Evolutionary conservation across 2,888 invertebrate genomes (phyloP), one percentile per base, ranked within the genome.

Genomic region (Arge pagana): DNA sequence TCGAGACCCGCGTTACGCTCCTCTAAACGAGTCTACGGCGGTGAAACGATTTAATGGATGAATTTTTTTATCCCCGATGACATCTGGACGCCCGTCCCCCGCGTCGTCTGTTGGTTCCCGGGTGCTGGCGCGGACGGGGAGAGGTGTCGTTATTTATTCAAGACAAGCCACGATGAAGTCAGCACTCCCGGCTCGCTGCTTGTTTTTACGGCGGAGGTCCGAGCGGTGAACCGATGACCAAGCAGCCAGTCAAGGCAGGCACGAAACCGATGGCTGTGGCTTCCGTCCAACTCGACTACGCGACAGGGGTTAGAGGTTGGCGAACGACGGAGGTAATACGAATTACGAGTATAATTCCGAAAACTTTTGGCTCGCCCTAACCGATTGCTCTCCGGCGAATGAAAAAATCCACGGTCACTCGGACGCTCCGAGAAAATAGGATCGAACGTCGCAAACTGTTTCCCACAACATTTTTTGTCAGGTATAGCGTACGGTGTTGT

Each of bases 131-230:
- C 49, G 28, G 13, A 5, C 41, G 31, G 19, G 21, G 6, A 40
- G 40, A 31, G 40, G 30, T 23, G 13, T 51, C 41, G 41, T 51
- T 51, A 43, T 51, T 51, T 51, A 51, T 51, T 51, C 50, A 51
- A 51, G 50, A n/a, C 42, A 35, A 42, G 41, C 8, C 41, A 33
- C 35, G 43, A 51, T 42, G 42, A 51, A 51, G 50, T 51, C 50
- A 51, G 50, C 43, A 43, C 50, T 39, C 24, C 36, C 30, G 31
- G 30, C 50, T 2, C 49, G 23, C 51, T 19, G 43, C 19, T 33
- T 45, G 23, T 45, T 45, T 45, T 45, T 45, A 45, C 33, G 15
- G 33, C 33, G 10, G 18, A 45, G 33, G 15, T 21, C 30, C 16
- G n/a, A 30, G 33, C 15, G 45, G 33, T 23, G 33, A 45, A 45